Base-by-base conservation (phyloP, 2,888 invertebrate genomes). In the Sphaerophoria rueppellii region DNA sequence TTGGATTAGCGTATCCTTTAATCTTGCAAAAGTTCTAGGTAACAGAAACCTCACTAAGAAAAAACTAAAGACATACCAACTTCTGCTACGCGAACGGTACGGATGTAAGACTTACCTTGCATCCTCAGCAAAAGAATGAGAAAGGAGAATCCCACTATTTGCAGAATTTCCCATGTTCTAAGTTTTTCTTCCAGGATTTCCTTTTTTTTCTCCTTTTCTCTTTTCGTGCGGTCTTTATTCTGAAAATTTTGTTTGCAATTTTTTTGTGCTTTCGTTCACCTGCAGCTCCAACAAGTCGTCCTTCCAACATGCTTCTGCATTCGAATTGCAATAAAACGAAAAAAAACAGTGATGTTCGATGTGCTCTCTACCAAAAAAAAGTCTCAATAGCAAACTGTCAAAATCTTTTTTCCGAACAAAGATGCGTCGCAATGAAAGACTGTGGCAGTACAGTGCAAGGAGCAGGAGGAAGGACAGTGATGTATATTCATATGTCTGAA, bases 131-230 rank as follows among this genome's bases (percentile, higher is more conserved):
- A 87, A 65, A 91, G 89, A 87, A 90, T 87, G 73, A 91, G 88
- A 85, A 89, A 88, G 80, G 89, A 90, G 87, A 89, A 90, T 87
- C 90, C 90, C 85, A 90, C 88, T 87, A 89, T 87, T 88, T 90
- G 90, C 87, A 88, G 88, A 87, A 89, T 87, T 88, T 90, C 91
- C 90, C 91, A 91, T 86, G 90, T 90, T 24, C 24, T 24, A 24
- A 24, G 24, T 89, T 90, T 90, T 89, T 88, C 89, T 89, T 4
- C 16, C 86, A 88, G 89, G 87, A 80, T 82, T 87, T 67, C 55
- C 40, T 50, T 48, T 24, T 24, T 46, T 48, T 40, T 37, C 40
- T 37, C 58, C 50, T 72, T 43, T 43, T 43, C 43, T 43, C 12
- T 12, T 9, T 43, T 24, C 24, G 24, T 24, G 34, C 58, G 50